These are phyloP conservation scores for Oxyscelio sp. DNA, from an alignment of 2,888 invertebrate species.

Conservation along the genomic window DNA sequence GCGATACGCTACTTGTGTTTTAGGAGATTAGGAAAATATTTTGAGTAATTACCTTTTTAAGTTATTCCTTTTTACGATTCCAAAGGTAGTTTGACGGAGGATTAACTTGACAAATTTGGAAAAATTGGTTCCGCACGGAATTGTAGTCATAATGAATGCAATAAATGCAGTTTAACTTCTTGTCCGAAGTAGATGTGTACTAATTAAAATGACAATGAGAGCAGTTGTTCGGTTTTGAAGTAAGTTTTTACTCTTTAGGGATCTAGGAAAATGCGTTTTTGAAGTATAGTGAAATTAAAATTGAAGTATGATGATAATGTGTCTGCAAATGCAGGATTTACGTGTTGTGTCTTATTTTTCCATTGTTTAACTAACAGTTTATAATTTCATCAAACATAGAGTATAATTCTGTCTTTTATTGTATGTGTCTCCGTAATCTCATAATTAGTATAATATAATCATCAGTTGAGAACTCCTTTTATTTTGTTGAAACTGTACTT, in stretches of 20 bases:
- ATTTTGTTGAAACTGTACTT: constrained; percentile 68
- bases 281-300: too few species aligned
- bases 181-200: neutral
- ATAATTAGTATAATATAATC: constrained; percentile 70
- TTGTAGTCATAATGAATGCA: neutral
- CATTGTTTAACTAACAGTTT: neutral
- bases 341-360: too few species aligned
- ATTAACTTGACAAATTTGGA: constrained; percentile 12
- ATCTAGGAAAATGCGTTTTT: too few species aligned
- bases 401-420: constrained; percentile 35
- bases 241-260: too few species aligned
- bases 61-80: neutral
- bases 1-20: constrained; percentile 44
- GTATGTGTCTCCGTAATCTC: constrained; percentile 43
- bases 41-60: constrained; percentile 14
- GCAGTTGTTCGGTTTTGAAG: too few species aligned
- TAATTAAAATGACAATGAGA: too few species aligned
- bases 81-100: neutral
- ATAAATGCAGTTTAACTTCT: neutral
- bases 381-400: neutral
- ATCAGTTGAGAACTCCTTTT: constrained; percentile 40
- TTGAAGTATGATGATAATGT: too few species aligned
- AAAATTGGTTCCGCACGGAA: neutral
- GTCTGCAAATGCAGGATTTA: too few species aligned
- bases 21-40: constrained; percentile 15